phyloP scores from a whole-genome alignment of 1,140 invertebrate species.

The Drosophila takahashii region DNA sequence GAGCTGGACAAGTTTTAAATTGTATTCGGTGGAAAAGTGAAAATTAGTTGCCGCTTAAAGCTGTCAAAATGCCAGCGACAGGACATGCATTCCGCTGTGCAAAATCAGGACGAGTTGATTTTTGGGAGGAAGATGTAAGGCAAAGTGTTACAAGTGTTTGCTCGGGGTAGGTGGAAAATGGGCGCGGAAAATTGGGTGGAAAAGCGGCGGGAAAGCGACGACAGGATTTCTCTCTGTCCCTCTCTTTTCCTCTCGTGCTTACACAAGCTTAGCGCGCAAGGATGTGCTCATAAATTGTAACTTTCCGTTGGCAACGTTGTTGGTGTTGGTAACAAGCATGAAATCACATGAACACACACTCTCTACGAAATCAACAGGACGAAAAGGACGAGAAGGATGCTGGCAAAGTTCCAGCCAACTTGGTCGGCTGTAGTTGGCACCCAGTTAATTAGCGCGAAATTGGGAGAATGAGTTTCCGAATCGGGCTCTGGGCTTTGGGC shows the following conservation, averaged over 20 bases:
- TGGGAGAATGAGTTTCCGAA: constrained; percentile 56
- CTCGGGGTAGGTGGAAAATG: background rate
- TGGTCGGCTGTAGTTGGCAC: constrained; percentile 65
- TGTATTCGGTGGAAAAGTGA: constrained; percentile 43
- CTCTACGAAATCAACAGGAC: constrained; percentile 6
- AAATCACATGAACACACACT: constrained; percentile 66
- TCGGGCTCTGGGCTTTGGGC: background rate
- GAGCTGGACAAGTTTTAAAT: constrained; percentile 63
- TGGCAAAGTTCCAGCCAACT: constrained; percentile 76
- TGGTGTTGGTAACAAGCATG: constrained; percentile 76
- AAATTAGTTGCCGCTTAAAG: constrained; percentile 69
- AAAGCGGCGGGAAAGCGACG: constrained; percentile 12
- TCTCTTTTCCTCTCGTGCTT: constrained; percentile 40
- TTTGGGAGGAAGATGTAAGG: constrained; percentile 54
- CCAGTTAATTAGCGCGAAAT: constrained; percentile 82
- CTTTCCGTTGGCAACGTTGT: constrained; percentile 52
- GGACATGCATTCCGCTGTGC: constrained; percentile 45
- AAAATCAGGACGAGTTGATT: constrained; percentile 47
- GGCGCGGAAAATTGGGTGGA: background rate
- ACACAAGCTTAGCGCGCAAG: constrained; percentile 68
- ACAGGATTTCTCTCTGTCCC: background rate
- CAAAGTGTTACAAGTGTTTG: constrained; percentile 77
- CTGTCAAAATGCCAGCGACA: constrained; percentile 72
- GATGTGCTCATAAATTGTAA: constrained; percentile 80
- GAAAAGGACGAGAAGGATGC: constrained; percentile 10